These are phyloP conservation scores for Myrmecobius fasciatus DNA, from an alignment of 2,113 vertebrate species.

Conservation along the genomic window DNA sequence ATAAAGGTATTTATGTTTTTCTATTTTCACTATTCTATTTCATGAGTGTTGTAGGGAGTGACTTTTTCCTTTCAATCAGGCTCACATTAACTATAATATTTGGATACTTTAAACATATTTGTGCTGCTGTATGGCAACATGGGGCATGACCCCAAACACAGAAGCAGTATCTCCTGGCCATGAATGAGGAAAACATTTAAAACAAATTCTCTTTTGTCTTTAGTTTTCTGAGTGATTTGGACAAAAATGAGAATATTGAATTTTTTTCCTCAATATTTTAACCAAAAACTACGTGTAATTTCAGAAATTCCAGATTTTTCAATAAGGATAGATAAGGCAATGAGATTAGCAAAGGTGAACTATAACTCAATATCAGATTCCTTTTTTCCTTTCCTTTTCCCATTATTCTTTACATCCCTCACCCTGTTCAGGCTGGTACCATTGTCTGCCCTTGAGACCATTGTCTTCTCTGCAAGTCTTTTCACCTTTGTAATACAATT, in stretches of 20 bases:
- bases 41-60: neutral
- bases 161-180: constrained; percentile 56
- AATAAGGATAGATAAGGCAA: constrained; percentile 49
- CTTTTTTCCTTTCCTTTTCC: neutral
- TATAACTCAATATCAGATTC: constrained; percentile 43
- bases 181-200: constrained; percentile 53
- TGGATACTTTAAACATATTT: neutral
- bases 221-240: constrained; percentile 53
- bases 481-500: constrained; percentile 81
- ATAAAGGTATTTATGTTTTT: neutral
- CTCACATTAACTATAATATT: neutral
- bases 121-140: constrained; percentile 31
- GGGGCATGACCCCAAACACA: constrained; percentile 23
- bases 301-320: constrained; percentile 40
- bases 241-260: neutral
- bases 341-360: constrained; percentile 37
- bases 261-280: neutral
- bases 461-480: constrained; percentile 65
- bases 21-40: neutral
- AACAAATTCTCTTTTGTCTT: constrained; percentile 29
- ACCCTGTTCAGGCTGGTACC: neutral
- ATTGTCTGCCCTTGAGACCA: constrained; percentile 63
- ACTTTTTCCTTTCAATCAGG: neutral
- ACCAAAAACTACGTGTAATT: neutral
- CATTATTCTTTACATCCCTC: constrained; percentile 22